Percentiles rank a stretch among this genome's conserved stretches.
Evolutionary conservation across 2,113 vertebrate genomes (phyloP).

Genomic region (Sterrhoptilus dennistouni): DNA sequence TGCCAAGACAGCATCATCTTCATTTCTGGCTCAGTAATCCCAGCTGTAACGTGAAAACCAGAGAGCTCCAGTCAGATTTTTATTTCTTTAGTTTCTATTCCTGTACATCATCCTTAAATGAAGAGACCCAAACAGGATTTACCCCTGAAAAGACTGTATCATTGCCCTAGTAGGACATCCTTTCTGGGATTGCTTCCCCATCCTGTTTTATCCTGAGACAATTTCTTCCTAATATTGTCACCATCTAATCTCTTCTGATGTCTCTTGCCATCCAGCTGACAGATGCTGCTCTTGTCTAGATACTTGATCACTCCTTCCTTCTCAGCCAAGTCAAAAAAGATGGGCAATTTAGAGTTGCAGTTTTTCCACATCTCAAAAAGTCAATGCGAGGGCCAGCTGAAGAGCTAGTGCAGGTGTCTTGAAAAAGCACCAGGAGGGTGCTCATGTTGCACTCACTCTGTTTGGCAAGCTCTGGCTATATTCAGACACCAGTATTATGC

Average conservation of each 20-base stretch:
- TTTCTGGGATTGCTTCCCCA: background rate
- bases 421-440: background rate
- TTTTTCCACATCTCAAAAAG: background rate
- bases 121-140: background rate
- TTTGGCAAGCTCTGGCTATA: background rate
- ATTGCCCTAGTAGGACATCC: background rate
- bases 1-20: background rate
- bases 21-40: constrained; percentile 13
- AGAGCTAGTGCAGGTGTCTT: background rate
- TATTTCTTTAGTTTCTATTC: constrained; percentile 2
- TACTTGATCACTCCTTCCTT: background rate
- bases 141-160: background rate
- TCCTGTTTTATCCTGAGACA: background rate
- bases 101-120: background rate
- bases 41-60: background rate
- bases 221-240: background rate
- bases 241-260: background rate
- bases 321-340: background rate
- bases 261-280: background rate
- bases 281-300: background rate
- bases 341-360: background rate
- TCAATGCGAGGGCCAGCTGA: background rate
- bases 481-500: background rate
- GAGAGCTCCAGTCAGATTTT: background rate
- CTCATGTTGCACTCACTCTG: background rate